phyloP scores from a whole-genome alignment of 2,888 invertebrate genomes.

The Flexamia atlantica region DNA sequence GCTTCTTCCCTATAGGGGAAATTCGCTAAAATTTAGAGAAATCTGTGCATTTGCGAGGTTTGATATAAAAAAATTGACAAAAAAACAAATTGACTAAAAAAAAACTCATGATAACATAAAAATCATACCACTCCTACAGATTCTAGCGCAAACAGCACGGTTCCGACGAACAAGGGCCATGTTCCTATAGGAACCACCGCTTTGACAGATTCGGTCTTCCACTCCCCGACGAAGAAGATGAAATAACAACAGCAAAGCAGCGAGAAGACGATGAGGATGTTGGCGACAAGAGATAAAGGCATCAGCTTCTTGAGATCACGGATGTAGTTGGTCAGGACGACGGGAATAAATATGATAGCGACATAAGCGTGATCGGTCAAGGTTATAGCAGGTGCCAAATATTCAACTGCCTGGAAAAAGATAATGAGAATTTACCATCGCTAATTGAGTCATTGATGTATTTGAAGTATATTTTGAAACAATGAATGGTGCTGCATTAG shows the following conservation, averaged over 20 bases:
- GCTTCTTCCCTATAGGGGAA: too few species aligned
- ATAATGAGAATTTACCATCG: too few species aligned
- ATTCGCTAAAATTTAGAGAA: too few species aligned
- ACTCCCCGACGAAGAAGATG: slow-evolving; percentile 85
- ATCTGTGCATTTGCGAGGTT: not conserved
- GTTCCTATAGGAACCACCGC: slow-evolving; percentile 77
- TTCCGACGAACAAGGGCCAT: slow-evolving; percentile 93
- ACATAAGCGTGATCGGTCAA: too few species aligned
- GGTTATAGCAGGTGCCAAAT: too few species aligned
- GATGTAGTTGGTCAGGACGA: slow-evolving; percentile 85
- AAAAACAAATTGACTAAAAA: not conserved
- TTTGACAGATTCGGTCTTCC: slow-evolving; percentile 78
- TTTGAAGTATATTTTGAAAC: too few species aligned
- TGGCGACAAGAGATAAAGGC: slow-evolving; percentile 87
- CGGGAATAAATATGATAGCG: slow-evolving; percentile 75
- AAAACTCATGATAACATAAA: not conserved
- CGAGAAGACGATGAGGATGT: slow-evolving; percentile 85
- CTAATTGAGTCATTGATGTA: too few species aligned
- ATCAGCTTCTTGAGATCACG: slow-evolving; percentile 87
- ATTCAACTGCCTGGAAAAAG: too few species aligned
- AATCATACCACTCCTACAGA: slow-evolving; percentile 90
- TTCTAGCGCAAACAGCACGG: slow-evolving; percentile 97
- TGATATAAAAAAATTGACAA: not conserved
- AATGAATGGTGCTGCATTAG: too few species aligned
- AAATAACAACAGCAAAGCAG: slow-evolving; percentile 84